Evolutionary conservation across 2,888 invertebrate species (phyloP).

Genomic region (Eucera pruinosa): DNA sequence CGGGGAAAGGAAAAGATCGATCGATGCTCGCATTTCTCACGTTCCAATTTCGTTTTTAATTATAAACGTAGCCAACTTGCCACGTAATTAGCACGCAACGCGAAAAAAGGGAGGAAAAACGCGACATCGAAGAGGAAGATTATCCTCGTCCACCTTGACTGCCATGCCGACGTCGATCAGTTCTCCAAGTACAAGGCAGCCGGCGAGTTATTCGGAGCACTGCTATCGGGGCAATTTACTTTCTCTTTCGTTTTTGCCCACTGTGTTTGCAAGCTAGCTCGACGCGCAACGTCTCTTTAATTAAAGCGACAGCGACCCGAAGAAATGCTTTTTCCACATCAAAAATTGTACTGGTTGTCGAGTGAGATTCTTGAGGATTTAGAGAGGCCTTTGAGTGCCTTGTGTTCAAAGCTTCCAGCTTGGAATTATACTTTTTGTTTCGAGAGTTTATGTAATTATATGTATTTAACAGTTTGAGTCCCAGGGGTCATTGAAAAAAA

Average conservation of each 20-base stretch:
- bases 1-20: slow-evolving; percentile 22
- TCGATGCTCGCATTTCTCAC: slow-evolving; percentile 52
- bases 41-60: slow-evolving; percentile 49
- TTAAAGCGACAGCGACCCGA: slow-evolving; percentile 23
- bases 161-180: not conserved
- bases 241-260: slow-evolving; percentile 53
- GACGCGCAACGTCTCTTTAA: slow-evolving; percentile 34
- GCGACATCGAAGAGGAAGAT: slow-evolving; percentile 30
- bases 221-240: slow-evolving; percentile 49
- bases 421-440: too few relatives aligned
- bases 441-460: too few relatives aligned
- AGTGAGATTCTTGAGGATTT: not conserved
- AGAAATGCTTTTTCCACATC: not conserved
- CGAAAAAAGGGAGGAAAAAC: not conserved
- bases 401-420: not conserved
- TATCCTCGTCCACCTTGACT: slow-evolving; percentile 37
- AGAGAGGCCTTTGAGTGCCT: not conserved
- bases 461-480: too few relatives aligned
- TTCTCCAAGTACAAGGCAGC: slow-evolving; percentile 44
- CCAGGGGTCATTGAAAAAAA: too few relatives aligned
- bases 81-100: slow-evolving; percentile 46
- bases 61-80: not conserved
- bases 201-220: slow-evolving; percentile 27
- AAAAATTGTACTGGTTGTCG: not conserved
- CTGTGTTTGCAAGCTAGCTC: slow-evolving; percentile 31